Evolutionary conservation across 2,113 vertebrate species (phyloP).

Genomic region (Noturus placidus): DNA sequence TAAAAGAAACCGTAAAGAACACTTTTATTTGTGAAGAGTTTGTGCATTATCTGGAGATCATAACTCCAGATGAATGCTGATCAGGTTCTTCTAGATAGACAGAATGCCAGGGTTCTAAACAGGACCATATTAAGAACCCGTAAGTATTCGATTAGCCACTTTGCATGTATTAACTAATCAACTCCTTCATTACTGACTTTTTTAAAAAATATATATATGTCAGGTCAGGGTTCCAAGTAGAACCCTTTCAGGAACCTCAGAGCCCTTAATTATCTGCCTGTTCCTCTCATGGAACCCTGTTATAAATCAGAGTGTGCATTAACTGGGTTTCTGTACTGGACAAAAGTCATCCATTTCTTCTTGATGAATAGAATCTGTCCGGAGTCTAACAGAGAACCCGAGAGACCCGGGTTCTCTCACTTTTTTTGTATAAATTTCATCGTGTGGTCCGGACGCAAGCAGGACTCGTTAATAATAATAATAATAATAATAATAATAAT

Average conservation of each 20-base stretch:
- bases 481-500: no score
- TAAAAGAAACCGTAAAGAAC: not conserved
- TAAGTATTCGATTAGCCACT: not conserved
- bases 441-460: not conserved
- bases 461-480: not conserved
- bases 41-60: not conserved
- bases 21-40: not conserved
- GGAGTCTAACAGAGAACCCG: not conserved
- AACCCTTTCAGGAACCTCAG: not conserved
- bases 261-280: not conserved
- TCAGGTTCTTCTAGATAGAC: not conserved
- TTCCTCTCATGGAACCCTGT: not conserved
- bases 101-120: not conserved
- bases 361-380: not conserved
- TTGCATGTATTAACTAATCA: not conserved
- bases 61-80: no score
- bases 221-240: not conserved
- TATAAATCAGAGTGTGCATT: not conserved
- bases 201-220: no score
- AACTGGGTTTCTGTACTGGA: no score
- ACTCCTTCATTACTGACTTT: not conserved
- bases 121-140: not conserved
- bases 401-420: not conserved
- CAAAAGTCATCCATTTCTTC: not conserved
- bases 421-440: not conserved